A percentile compares a stretch with the other conserved stretches of the same genome.
Evolutionary conservation across 2,113 vertebrate genomes (phyloP).

Genomic region (Steatornis caripensis): DNA sequence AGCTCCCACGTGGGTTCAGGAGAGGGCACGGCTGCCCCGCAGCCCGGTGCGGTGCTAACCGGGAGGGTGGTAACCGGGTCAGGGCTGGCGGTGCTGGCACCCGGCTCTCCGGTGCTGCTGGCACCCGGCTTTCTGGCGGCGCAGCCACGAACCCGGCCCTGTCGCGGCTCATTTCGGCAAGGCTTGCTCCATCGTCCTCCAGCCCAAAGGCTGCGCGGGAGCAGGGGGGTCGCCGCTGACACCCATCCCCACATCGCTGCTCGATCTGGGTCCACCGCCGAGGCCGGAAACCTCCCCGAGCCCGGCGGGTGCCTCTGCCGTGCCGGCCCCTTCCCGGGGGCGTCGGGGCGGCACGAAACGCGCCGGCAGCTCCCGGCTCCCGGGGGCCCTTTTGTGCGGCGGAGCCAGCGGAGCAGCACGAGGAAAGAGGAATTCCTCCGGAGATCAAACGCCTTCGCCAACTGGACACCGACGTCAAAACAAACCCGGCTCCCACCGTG

Average conservation of each 20-base stretch:
- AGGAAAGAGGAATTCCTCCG: slow-evolving; percentile 14
- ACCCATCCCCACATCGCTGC: not conserved
- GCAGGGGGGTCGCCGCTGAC: accelerated
- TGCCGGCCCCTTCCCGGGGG: not conserved
- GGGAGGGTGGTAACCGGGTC: not conserved
- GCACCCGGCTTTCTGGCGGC: not conserved
- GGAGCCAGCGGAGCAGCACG: not conserved
- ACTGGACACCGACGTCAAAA: slow-evolving; percentile 30
- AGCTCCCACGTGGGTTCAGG: accelerated
- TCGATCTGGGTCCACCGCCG: accelerated
- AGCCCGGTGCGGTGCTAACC: not conserved
- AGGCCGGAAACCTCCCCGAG: not conserved
- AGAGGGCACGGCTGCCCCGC: not conserved
- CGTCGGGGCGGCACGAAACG: not conserved
- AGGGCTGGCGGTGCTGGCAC: not conserved
- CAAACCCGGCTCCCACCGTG: not conserved
- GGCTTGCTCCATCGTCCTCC: not conserved
- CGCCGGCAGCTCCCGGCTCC: not conserved
- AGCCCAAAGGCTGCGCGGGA: not conserved
- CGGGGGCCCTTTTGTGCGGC: not conserved
- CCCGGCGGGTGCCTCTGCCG: not conserved
- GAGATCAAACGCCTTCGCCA: slow-evolving; percentile 29
- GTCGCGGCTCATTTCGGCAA: not conserved
- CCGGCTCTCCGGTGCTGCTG: no score
- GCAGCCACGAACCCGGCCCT: not conserved